These are phyloP conservation scores for Halictus ligatus DNA, from an alignment of 2,888 invertebrate genomes.

Conservation along the genomic window DNA sequence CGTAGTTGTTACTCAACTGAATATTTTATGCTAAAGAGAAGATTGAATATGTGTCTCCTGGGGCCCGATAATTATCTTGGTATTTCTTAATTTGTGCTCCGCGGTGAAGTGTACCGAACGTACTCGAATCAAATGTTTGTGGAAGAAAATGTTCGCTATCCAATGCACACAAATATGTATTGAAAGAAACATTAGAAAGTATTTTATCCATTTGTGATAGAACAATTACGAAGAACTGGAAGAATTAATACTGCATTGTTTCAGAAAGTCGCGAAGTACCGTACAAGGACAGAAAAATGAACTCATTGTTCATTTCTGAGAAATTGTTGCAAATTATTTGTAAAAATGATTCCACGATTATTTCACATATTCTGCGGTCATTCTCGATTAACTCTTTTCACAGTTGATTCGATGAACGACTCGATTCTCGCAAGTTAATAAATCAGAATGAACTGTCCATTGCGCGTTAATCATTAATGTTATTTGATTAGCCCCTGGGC, in stretches of 20 bases:
- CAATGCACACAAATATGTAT: neutral
- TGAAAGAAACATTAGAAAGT: neutral
- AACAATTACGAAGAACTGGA: neutral
- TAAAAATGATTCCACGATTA: neutral
- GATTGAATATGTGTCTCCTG: slow-evolving; percentile 5
- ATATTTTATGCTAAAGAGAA: slow-evolving; percentile 3
- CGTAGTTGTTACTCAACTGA: slow-evolving; percentile 3
- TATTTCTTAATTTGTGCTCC: neutral
- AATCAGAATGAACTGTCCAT: slow-evolving; percentile 25
- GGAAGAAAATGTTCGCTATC: neutral
- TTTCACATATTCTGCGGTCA: neutral
- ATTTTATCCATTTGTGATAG: neutral
- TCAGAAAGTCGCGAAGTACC: too few species aligned
- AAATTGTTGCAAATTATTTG: neutral
- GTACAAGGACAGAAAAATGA: too few species aligned
- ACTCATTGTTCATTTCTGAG: neutral
- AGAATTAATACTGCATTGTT: neutral
- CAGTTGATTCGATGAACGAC: neutral
- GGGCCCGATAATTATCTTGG: neutral
- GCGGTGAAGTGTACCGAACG: neutral
- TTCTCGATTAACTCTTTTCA: slow-evolving; percentile 10
- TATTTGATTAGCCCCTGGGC: slow-evolving; percentile 13
- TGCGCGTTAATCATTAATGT: slow-evolving; percentile 19
- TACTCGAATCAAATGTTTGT: neutral
- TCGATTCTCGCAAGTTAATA: slow-evolving; percentile 5